These are phyloP conservation scores for Catagonus wagneri DNA, from an alignment of 2,113 vertebrate genomes.

Conservation along the genomic window DNA sequence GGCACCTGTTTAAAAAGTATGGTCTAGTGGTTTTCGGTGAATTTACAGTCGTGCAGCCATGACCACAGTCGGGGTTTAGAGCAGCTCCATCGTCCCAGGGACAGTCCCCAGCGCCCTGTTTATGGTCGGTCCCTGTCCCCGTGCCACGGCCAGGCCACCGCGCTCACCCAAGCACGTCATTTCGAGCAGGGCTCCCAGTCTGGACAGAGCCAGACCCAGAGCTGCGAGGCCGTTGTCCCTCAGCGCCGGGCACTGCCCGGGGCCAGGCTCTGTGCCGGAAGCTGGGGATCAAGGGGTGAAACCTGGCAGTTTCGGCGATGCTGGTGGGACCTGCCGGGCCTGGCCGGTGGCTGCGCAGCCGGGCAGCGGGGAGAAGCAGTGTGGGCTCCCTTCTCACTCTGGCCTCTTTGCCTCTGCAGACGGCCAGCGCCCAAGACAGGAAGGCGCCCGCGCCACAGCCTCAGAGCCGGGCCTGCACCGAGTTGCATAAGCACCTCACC, in stretches of 20 bases:
- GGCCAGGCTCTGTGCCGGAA: neutral
- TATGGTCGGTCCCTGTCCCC: neutral
- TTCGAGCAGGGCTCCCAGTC: neutral
- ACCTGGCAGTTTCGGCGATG: rapidly evolving
- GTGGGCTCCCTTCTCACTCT: neutral
- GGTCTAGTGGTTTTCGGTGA: neutral
- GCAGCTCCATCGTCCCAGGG: neutral
- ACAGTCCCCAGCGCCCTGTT: neutral
- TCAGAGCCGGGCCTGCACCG: constrained; percentile 92
- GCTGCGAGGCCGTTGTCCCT: neutral
- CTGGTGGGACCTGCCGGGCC: neutral
- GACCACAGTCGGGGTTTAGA: neutral
- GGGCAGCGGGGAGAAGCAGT: neutral
- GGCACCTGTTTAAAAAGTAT: neutral
- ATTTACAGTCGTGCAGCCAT: neutral
- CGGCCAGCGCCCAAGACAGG: constrained; percentile 88
- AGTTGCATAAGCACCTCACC: constrained; percentile 97
- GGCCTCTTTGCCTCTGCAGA: constrained; percentile 84
- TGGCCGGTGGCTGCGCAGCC: neutral
- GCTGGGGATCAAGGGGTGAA: neutral
- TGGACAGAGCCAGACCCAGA: neutral
- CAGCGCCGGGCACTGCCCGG: neutral
- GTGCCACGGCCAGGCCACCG: neutral
- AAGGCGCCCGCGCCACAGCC: constrained; percentile 87
- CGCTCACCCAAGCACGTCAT: rapidly evolving